Evolutionary conservation across 2,888 invertebrate genomes (phyloP), one percentile per base, ranked within the genome.

Genomic region (Lordiphosa andalusiaca): DNA sequence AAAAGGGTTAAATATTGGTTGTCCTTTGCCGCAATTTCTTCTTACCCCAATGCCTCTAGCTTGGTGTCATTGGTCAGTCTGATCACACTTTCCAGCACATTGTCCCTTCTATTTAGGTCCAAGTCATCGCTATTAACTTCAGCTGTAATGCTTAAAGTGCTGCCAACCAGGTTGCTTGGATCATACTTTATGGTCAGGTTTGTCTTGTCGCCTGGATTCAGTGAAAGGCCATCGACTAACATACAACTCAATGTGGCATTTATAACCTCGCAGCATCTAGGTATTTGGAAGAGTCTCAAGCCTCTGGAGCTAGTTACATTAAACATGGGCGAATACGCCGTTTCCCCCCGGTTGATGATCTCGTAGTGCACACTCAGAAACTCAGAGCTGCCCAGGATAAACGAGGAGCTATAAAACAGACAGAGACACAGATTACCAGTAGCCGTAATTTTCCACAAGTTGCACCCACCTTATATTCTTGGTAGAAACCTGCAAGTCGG

Each of bases 301-400:
- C 78, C 85, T 53, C 88, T 86, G 2, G 91, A 90, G 33, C 91
- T 87, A 9, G 88, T 88, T 2, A 91, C 85, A 51, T 88, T 86
- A 16, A 91, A 71, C 72, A 90, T 89, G 0, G 91, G 89, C 42
- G 90, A 78, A 69, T 91, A 91, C 3, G 91, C 91, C 1, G 90
- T 89, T 72, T 91, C 91, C 0, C 90, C 91, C 0, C 61, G 64
- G 67, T 91, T 91, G 3, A 68, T 76, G 1, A 91, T 77, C 6
- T 86, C 85, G 55, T 90, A 90, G 4, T 84, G 82, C 4, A 90
- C 57, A 0, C 80, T 75, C 0, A 90, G 68, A 0, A 84, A 86
- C 36, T 80, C 84, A 51, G 80, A 82, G 42, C 89, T 89, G 19
- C 90, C 90, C 58, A 90, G 53, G 1, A 86, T 82, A 44, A 86